Conservation (phyloP, 1,140 invertebrate species). For the Dinoponera quadriceps region DNA sequence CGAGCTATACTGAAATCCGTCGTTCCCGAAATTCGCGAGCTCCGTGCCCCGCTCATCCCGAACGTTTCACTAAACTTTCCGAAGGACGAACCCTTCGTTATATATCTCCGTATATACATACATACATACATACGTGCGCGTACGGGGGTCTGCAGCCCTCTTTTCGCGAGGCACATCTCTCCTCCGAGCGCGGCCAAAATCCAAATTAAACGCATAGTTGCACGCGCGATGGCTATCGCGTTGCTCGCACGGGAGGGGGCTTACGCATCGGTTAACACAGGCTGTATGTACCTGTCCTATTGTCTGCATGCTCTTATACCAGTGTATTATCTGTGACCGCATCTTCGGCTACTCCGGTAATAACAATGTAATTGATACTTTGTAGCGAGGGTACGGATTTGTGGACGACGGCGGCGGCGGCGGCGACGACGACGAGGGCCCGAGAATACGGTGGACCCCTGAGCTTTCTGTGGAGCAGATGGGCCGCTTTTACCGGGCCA, state of each 20-base stretch:
- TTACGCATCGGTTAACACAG: slow-evolving; percentile 15
- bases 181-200: slow-evolving; percentile 75
- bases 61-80: slow-evolving; percentile 68
- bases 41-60: slow-evolving; percentile 78
- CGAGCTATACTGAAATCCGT: slow-evolving; percentile 82
- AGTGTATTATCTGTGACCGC: slow-evolving; percentile 82
- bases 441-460: not conserved
- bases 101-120: slow-evolving; percentile 48
- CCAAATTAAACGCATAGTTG: slow-evolving; percentile 84
- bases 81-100: slow-evolving; percentile 40
- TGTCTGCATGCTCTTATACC: slow-evolving; percentile 83
- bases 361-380: slow-evolving; percentile 85
- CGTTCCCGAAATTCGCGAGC: slow-evolving; percentile 33
- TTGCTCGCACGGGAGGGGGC: slow-evolving; percentile 66
- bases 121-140: not conserved
- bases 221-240: slow-evolving; percentile 82
- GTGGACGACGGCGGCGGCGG: slow-evolving; percentile 25
- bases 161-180: slow-evolving; percentile 70
- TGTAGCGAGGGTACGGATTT: slow-evolving; percentile 36
- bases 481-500: slow-evolving; percentile 79
- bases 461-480: slow-evolving; percentile 80
- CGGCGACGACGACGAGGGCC: too few relatives aligned
- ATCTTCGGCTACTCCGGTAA: slow-evolving; percentile 80
- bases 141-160: slow-evolving; percentile 21
- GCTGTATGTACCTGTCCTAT: slow-evolving; percentile 71